Evolutionary conservation across 2,888 invertebrate genomes (phyloP).

Genomic region (Tetranychus truncatus): DNA sequence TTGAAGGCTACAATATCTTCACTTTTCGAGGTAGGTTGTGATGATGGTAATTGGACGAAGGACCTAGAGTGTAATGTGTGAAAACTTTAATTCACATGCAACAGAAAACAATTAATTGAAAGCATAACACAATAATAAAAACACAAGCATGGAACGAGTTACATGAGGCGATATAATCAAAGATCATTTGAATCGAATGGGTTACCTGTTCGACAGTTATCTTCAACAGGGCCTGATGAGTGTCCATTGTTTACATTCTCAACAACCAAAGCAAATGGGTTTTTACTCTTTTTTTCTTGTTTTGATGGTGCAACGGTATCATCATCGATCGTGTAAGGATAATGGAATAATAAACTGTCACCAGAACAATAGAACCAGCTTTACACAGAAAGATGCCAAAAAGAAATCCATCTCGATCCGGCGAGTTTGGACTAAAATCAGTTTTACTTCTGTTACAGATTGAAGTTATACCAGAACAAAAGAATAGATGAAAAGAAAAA

Average conservation of each 20-base stretch:
- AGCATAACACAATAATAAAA: background rate
- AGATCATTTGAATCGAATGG: background rate
- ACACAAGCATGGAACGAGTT: background rate
- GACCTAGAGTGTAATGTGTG: background rate
- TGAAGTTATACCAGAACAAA: background rate
- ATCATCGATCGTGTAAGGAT: slow-evolving; percentile 45
- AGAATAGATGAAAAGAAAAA: too few species aligned
- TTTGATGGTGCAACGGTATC: background rate
- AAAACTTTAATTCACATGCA: background rate
- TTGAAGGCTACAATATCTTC: slow-evolving; percentile 47
- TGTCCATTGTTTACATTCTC: background rate
- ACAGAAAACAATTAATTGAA: background rate
- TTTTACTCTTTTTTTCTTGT: background rate
- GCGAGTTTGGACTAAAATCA: background rate
- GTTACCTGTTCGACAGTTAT: background rate
- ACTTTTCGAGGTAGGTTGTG: background rate
- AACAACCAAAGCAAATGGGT: background rate
- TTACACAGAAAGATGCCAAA: slow-evolving; percentile 53
- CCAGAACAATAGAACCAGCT: slow-evolving; percentile 74
- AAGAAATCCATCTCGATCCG: slow-evolving; percentile 1
- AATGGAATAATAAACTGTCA: slow-evolving; percentile 70
- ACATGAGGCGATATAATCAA: background rate
- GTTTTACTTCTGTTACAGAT: background rate
- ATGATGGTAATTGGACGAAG: background rate
- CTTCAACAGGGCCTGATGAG: background rate